These are phyloP conservation scores for Pherbina coryleti DNA, from an alignment of 2,888 invertebrate genomes.

Conservation along the genomic window DNA sequence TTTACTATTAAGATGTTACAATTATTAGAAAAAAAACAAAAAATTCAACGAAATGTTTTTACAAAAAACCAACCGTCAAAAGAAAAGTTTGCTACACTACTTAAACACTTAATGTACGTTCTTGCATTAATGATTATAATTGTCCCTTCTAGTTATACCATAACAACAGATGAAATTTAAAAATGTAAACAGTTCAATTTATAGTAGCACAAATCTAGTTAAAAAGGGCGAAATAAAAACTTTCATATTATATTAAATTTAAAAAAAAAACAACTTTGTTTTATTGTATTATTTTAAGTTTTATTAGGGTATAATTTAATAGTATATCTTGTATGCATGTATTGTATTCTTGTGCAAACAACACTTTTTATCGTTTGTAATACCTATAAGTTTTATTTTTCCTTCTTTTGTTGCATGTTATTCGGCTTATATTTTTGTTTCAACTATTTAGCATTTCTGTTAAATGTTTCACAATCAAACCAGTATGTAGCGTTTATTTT, in stretches of 20 bases:
- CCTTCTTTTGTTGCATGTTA: background rate
- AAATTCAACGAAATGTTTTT: conserved; percentile 6
- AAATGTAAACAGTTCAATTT: background rate
- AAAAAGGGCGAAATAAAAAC: conserved; percentile 17
- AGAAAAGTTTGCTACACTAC: background rate
- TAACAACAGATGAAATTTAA: background rate
- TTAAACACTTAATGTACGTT: conserved; percentile 1
- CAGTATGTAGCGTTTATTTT: background rate
- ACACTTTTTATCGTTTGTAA: conserved; percentile 14
- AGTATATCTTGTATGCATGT: conserved; percentile 2
- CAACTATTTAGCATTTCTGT: background rate
- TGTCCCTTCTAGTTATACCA: background rate
- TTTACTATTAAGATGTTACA: conserved; percentile 25
- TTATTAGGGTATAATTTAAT: conserved; percentile 1
- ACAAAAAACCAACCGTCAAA: background rate
- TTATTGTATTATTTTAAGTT: background rate
- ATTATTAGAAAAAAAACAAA: background rate
- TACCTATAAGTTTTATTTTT: background rate
- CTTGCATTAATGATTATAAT: background rate
- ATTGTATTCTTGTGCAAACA: conserved; percentile 38
- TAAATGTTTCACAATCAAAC: background rate
- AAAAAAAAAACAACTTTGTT: background rate
- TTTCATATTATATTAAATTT: conserved; percentile 7
- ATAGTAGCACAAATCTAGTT: background rate
- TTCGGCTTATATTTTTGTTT: background rate